A percentile compares a stretch with the other conserved stretches of the same genome.
Evolutionary conservation across 2,797 vertebrate genomes (phyloP).

Genomic region (Galaxias olidus): DNA sequence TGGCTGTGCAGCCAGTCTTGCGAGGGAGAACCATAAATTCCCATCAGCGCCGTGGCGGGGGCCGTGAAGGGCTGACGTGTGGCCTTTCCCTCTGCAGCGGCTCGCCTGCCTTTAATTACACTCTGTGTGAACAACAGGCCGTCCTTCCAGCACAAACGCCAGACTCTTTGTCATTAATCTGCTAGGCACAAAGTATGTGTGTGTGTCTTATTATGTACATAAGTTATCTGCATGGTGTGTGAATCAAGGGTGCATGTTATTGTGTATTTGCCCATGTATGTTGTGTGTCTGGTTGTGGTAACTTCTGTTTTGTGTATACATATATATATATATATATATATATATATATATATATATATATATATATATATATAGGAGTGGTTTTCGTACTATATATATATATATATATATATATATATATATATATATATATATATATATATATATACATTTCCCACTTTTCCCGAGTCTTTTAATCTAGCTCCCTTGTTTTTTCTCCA

Average conservation of each 20-base stretch:
- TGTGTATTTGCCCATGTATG: background rate
- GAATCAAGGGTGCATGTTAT: too few species aligned
- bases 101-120: slow-evolving; percentile 76
- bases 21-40: slow-evolving; percentile 66
- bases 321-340: too few species aligned
- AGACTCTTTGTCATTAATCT: slow-evolving; percentile 72
- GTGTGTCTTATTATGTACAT: background rate
- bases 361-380: too few species aligned
- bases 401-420: too few species aligned
- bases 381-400: too few species aligned
- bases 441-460: too few species aligned
- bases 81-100: slow-evolving; percentile 66
- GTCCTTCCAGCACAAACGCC: slow-evolving; percentile 74
- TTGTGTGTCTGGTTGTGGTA: slow-evolving; percentile 9
- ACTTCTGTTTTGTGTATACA: too few species aligned
- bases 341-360: too few species aligned
- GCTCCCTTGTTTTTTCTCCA: too few species aligned
- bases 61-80: slow-evolving; percentile 61
- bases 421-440: too few species aligned
- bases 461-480: background rate
- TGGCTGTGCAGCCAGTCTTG: slow-evolving; percentile 21
- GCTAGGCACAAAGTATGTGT: slow-evolving; percentile 22
- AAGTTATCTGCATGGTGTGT: slow-evolving; percentile 12
- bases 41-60: slow-evolving; percentile 63
- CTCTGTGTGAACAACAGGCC: slow-evolving; percentile 77